These are phyloP conservation scores for Cataglyphis hispanica DNA, from an alignment of 1,140 invertebrate species.

Conservation along the genomic window DNA sequence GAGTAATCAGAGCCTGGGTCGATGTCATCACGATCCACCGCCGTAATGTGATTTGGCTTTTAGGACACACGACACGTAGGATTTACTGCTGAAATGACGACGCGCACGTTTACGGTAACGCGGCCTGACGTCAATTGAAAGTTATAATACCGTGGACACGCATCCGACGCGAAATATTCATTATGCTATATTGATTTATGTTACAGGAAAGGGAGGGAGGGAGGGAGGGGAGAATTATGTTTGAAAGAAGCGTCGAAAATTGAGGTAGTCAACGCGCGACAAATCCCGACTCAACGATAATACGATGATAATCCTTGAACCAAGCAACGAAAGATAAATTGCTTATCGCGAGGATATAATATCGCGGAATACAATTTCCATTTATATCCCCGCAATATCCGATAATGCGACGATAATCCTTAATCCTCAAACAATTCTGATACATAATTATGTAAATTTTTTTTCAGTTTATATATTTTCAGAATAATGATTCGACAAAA, in stretches of 20 bases:
- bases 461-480: background rate
- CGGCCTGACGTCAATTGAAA: slow-evolving; percentile 68
- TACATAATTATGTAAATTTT: background rate
- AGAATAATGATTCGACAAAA: background rate
- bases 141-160: slow-evolving; percentile 70
- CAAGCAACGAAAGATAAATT: background rate
- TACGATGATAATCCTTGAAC: background rate
- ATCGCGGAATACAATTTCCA: background rate
- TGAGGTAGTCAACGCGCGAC: background rate
- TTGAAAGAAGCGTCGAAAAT: slow-evolving; percentile 57
- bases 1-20: slow-evolving; percentile 7
- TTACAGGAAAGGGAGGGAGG: background rate
- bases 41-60: slow-evolving; percentile 67
- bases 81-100: slow-evolving; percentile 64
- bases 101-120: slow-evolving; percentile 69
- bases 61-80: slow-evolving; percentile 55
- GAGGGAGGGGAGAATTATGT: slow-evolving; percentile 46
- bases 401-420: background rate
- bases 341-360: background rate
- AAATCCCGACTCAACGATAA: slow-evolving; percentile 2
- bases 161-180: slow-evolving; percentile 69
- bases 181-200: slow-evolving; percentile 73
- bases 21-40: background rate
- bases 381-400: background rate
- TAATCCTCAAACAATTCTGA: background rate